Conservation (phyloP, 2,888 invertebrate genomes). For the Entomobrya multifasciata region DNA sequence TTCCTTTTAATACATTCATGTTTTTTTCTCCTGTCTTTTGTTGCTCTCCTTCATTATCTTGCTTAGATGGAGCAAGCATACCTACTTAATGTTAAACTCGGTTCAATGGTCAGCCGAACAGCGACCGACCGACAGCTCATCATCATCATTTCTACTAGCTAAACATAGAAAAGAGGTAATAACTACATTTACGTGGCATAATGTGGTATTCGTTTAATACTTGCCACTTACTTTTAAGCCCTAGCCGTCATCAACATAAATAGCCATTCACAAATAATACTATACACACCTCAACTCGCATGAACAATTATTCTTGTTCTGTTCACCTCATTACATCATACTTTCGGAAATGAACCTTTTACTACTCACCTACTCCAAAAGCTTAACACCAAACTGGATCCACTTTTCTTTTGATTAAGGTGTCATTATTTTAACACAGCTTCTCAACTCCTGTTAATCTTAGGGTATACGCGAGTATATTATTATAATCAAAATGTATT, state of each 20-base stretch:
- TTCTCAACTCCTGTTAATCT: slow-evolving; percentile 2
- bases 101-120: slow-evolving; percentile 44
- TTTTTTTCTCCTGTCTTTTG: slow-evolving; percentile 42
- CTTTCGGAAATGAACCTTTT: slow-evolving; percentile 73
- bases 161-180: too few relatives aligned
- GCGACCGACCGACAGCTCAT: too few relatives aligned
- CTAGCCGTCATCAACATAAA: slow-evolving; percentile 32
- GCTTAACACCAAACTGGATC: slow-evolving; percentile 25
- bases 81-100: slow-evolving; percentile 33
- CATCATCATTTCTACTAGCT: too few relatives aligned
- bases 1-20: slow-evolving; percentile 39
- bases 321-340: slow-evolving; percentile 73
- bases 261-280: not conserved
- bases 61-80: slow-evolving; percentile 21
- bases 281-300: too few relatives aligned
- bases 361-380: not conserved
- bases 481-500: slow-evolving; percentile 19
- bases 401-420: slow-evolving; percentile 57
- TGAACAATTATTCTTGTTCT: slow-evolving; percentile 14
- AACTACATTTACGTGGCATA: too few relatives aligned
- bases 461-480: not conserved
- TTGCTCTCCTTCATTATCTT: slow-evolving; percentile 61
- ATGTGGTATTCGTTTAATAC: too few relatives aligned
- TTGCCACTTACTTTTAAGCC: too few relatives aligned
- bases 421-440: slow-evolving; percentile 57